Evolutionary conservation across 2,113 vertebrate species (phyloP).

Genomic region (Sciurus niger): DNA sequence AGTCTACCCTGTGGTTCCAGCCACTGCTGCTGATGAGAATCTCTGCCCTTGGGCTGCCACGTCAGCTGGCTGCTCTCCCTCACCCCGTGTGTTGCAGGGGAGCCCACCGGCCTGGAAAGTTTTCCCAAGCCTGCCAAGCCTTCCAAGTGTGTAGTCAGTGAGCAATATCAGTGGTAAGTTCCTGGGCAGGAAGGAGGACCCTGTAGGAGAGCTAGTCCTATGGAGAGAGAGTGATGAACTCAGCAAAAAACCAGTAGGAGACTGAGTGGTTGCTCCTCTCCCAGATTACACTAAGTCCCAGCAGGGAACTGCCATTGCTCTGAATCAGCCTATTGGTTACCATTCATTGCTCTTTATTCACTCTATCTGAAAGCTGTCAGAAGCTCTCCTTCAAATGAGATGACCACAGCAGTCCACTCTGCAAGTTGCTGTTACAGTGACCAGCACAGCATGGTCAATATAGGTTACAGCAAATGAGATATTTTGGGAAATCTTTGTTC

Average conservation of each 20-base stretch:
- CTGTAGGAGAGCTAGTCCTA: neutral
- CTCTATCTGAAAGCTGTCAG: neutral
- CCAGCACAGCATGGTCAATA: neutral
- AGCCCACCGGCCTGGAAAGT: constrained; percentile 3
- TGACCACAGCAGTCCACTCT: neutral
- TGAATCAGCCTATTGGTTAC: neutral
- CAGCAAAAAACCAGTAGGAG: neutral
- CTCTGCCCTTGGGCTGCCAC: constrained; percentile 74
- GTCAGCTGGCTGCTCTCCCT: constrained; percentile 55
- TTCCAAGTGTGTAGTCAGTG: neutral
- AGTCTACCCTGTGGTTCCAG: constrained; percentile 72
- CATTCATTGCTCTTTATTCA: neutral
- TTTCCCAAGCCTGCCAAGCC: neutral
- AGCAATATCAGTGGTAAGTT: neutral
- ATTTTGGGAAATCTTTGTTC: neutral
- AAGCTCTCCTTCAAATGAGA: neutral
- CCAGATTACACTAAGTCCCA: neutral
- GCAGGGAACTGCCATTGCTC: neutral
- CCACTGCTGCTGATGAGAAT: constrained; percentile 43
- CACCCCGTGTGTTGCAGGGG: neutral
- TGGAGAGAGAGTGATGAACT: neutral
- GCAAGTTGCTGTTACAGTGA: neutral
- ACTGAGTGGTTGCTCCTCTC: neutral
- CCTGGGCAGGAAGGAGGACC: neutral
- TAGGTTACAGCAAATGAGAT: constrained; percentile 7